phyloP scores from a whole-genome alignment of 1,140 invertebrate genomes.

The Anoplolepis gracilipes region DNA sequence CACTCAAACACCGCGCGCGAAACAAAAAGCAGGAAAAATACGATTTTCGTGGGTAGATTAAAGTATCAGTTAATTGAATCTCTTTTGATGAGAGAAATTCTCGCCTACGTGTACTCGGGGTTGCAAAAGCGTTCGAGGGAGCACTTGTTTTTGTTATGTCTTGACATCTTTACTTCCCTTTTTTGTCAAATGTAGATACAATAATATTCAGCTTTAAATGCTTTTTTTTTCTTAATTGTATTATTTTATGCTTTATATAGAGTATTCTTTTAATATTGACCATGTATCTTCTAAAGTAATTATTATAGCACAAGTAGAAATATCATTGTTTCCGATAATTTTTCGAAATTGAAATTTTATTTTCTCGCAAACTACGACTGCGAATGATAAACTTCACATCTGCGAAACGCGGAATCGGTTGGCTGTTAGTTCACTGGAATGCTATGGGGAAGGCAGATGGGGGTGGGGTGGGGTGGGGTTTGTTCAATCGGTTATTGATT shows the following conservation, averaged over 20 bases:
- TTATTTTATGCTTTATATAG: neutral
- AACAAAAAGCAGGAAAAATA: slow-evolving; percentile 59
- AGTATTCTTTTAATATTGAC: neutral
- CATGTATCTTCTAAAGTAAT: neutral
- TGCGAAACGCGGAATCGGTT: slow-evolving; percentile 79
- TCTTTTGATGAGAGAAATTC: slow-evolving; percentile 49
- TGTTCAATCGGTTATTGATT: slow-evolving; percentile 85
- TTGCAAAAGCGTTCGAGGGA: slow-evolving; percentile 10
- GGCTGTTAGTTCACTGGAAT: slow-evolving; percentile 80
- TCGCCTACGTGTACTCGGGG: slow-evolving; percentile 11
- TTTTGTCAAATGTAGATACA: neutral
- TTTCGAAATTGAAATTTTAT: slow-evolving; percentile 22
- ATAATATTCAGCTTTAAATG: neutral
- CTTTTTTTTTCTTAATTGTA: neutral
- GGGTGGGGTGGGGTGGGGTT: slow-evolving; percentile 70
- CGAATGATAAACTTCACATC: slow-evolving; percentile 57
- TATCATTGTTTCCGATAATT: neutral
- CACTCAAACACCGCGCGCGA: slow-evolving; percentile 40
- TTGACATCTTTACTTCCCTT: neutral
- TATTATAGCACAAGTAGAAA: neutral
- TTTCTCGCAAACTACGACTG: neutral
- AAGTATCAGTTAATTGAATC: slow-evolving; percentile 62
- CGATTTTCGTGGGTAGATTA: slow-evolving; percentile 58
- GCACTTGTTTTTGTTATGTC: neutral
- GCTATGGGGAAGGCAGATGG: slow-evolving; percentile 68